phyloP scores from a whole-genome alignment of 2,113 vertebrate genomes.

The Brienomyrus brachyistius region DNA sequence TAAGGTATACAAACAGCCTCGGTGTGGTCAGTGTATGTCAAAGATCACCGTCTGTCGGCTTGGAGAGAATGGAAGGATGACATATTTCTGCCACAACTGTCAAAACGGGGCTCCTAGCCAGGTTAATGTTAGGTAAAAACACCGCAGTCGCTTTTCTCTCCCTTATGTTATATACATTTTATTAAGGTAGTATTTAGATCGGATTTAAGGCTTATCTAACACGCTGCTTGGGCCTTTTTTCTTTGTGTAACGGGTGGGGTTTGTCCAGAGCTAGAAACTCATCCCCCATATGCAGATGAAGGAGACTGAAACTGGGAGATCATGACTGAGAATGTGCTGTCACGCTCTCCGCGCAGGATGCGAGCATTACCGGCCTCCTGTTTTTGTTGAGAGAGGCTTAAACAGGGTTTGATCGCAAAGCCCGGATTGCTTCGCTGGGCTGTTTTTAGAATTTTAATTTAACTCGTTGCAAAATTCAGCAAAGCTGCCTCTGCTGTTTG shows the following conservation, averaged over 20 bases:
- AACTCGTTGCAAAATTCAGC: background rate
- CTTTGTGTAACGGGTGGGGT: background rate
- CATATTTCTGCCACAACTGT: slow-evolving; percentile 81
- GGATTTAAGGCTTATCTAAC: slow-evolving; percentile 16
- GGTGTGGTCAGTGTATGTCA: slow-evolving; percentile 65
- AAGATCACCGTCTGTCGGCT: slow-evolving; percentile 78
- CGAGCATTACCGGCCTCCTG: slow-evolving; percentile 56
- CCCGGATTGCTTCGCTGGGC: slow-evolving; percentile 54
- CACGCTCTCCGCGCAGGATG: slow-evolving; percentile 50
- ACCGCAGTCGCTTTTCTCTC: background rate
- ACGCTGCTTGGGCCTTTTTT: slow-evolving; percentile 5
- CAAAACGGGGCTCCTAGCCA: slow-evolving; percentile 68
- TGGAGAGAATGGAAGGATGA: slow-evolving; percentile 81
- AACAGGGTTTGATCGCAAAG: slow-evolving; percentile 50
- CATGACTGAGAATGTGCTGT: slow-evolving; percentile 39
- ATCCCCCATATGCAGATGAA: slow-evolving; percentile 55
- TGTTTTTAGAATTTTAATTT: slow-evolving; percentile 51
- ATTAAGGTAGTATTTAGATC: slow-evolving; percentile 11
- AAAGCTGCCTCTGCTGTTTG: slow-evolving; percentile 26
- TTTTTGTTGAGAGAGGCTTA: slow-evolving; percentile 58
- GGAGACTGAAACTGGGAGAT: slow-evolving; percentile 50
- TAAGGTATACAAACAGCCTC: slow-evolving; percentile 76
- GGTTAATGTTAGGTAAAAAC: slow-evolving; percentile 62
- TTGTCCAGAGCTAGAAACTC: slow-evolving; percentile 13
- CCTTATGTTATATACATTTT: background rate